phyloP scores from a whole-genome alignment of 2,113 vertebrate genomes.

The Sitta europaea region DNA sequence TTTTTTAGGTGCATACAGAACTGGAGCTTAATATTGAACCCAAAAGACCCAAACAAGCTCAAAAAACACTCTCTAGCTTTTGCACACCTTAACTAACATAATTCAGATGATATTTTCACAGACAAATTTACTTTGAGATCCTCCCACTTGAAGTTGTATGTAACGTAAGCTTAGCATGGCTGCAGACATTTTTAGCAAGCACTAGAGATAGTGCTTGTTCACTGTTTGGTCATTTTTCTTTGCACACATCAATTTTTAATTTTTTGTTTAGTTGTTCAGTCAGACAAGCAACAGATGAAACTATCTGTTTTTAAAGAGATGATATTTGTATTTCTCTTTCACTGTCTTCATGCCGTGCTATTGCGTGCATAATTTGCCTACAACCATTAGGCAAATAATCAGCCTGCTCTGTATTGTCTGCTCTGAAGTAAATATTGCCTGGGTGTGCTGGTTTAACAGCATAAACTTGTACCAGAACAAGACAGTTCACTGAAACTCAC shows the following conservation, averaged over 20 bases:
- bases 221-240: not conserved
- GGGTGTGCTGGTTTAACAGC: not conserved
- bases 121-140: not conserved
- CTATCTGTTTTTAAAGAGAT: not conserved
- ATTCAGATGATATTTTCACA: not conserved
- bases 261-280: not conserved
- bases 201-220: not conserved
- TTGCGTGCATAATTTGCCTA: not conserved
- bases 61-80: not conserved
- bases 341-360: not conserved
- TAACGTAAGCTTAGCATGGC: not conserved
- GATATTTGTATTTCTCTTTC: not conserved
- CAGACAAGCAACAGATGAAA: not conserved
- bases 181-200: not conserved
- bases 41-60: not conserved
- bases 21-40: not conserved
- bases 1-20: not conserved
- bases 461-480: not conserved
- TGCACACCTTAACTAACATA: not conserved
- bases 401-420: not conserved
- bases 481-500: not conserved
- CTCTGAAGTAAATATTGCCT: conserved; percentile 11
- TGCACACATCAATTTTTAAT: not conserved
- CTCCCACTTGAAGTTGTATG: not conserved
- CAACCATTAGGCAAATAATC: not conserved